Conservation (phyloP, 2,113 vertebrate genomes). For the Oceanites oceanicus region DNA sequence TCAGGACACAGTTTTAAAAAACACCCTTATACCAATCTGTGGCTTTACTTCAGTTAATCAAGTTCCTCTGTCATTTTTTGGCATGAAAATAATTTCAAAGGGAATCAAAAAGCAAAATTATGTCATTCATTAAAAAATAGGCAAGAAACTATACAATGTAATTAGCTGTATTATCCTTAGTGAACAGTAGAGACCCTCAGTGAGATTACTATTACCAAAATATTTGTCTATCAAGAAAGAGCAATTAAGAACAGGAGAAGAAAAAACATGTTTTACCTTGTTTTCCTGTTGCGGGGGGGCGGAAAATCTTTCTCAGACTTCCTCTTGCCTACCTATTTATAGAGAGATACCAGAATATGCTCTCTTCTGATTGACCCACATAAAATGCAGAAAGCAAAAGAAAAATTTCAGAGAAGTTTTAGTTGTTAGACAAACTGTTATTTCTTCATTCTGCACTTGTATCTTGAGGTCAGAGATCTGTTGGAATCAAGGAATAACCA, state of each 20-base stretch:
- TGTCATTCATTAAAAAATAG: background rate
- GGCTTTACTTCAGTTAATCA: background rate
- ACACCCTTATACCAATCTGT: background rate
- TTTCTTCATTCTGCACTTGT: background rate
- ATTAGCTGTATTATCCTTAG: background rate
- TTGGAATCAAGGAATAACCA: background rate
- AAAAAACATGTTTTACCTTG: background rate
- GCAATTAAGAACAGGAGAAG: background rate
- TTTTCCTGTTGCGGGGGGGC: background rate
- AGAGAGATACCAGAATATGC: background rate
- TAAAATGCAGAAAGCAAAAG: background rate
- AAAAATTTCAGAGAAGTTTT: background rate
- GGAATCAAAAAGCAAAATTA: background rate
- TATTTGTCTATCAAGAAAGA: background rate
- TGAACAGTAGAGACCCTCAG: conserved; percentile 16
- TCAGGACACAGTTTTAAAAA: background rate
- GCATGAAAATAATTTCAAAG: background rate
- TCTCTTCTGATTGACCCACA: background rate
- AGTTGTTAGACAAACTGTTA: background rate
- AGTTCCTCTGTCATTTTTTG: background rate
- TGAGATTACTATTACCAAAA: background rate
- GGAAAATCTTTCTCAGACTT: background rate
- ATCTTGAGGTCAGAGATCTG: background rate
- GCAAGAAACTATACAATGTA: background rate
- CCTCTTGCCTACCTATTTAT: background rate